phyloP scores from a whole-genome alignment of 2,797 vertebrate genomes.

The Hybognathus amarus region DNA sequence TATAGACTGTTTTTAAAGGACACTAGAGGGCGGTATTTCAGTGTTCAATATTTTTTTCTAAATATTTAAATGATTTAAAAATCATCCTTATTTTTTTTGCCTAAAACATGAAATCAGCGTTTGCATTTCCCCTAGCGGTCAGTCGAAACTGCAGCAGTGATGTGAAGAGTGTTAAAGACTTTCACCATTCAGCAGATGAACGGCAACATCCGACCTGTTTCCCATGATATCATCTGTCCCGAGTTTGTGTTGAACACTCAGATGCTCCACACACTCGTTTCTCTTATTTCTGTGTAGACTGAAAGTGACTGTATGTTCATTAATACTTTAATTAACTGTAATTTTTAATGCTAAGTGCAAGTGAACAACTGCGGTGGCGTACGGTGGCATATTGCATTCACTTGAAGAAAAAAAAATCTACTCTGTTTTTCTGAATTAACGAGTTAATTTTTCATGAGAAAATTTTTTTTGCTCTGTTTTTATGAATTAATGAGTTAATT shows the following conservation, averaged over 20 bases:
- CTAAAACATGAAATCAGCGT: conserved; percentile 48
- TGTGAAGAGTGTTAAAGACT: conserved; percentile 27
- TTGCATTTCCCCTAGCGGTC: conserved; percentile 67
- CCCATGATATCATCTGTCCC: conserved; percentile 67
- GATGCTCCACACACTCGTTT: conserved; percentile 61
- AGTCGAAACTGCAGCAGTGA: conserved; percentile 52
- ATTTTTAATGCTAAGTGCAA: conserved; percentile 5
- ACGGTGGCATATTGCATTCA: too few relatives aligned
- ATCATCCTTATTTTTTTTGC: neutral
- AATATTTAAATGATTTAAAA: neutral
- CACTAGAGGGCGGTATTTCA: conserved; percentile 57
- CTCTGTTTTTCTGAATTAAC: too few relatives aligned
- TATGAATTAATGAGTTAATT: too few relatives aligned
- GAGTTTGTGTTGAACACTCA: conserved; percentile 69
- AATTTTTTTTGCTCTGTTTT: too few relatives aligned
- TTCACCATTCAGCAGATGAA: conserved; percentile 51
- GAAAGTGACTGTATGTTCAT: conserved; percentile 19
- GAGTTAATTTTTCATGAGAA: too few relatives aligned
- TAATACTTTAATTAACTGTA: conserved; percentile 27
- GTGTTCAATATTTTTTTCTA: neutral
- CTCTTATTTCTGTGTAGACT: conserved; percentile 37
- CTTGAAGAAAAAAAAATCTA: too few relatives aligned
- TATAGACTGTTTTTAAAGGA: neutral
- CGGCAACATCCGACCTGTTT: conserved; percentile 53
- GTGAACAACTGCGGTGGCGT: too few relatives aligned